These are phyloP conservation scores for Zhuqinia jingwanae DNA, from an alignment of 2,888 invertebrate genomes.

Conservation along the genomic window DNA sequence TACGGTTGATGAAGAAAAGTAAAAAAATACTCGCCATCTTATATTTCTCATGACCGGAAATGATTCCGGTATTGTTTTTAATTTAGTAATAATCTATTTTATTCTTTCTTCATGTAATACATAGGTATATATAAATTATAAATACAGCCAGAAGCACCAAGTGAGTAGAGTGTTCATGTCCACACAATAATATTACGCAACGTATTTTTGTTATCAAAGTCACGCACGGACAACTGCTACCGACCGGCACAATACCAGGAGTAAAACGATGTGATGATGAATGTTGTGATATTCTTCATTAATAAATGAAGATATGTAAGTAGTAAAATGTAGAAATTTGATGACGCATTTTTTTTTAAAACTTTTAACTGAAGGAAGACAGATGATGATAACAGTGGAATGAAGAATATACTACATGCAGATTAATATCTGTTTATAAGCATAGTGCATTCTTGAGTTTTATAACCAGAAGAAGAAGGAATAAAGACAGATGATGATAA, in stretches of 20 bases:
- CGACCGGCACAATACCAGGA: background rate
- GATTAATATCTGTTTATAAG: slow-evolving; percentile 24
- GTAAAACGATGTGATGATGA: slow-evolving; percentile 28
- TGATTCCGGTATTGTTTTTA: slow-evolving; percentile 47
- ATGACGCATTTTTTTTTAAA: slow-evolving; percentile 22
- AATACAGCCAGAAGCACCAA: too few relatives aligned
- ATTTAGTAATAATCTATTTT: slow-evolving; percentile 43
- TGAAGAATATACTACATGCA: background rate
- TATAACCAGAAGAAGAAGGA: background rate
- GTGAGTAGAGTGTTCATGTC: background rate
- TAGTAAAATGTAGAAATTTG: slow-evolving; percentile 22
- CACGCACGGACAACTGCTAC: slow-evolving; percentile 40
- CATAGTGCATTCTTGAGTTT: background rate
- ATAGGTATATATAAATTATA: too few relatives aligned
- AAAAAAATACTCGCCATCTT: background rate
- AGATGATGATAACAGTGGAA: background rate
- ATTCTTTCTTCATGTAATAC: background rate
- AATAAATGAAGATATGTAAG: slow-evolving; percentile 26
- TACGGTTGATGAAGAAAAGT: slow-evolving; percentile 46
- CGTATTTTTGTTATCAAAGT: slow-evolving; percentile 49
- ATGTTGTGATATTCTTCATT: slow-evolving; percentile 26
- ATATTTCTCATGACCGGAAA: slow-evolving; percentile 53
- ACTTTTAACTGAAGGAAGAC: background rate
- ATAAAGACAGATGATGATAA: background rate
- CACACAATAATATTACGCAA: slow-evolving; percentile 17